A percentile compares a stretch with the other conserved stretches of the same genome.
phyloP scores from a whole-genome alignment of 2,113 vertebrate species.

The Chaetodon trifascialis region DNA sequence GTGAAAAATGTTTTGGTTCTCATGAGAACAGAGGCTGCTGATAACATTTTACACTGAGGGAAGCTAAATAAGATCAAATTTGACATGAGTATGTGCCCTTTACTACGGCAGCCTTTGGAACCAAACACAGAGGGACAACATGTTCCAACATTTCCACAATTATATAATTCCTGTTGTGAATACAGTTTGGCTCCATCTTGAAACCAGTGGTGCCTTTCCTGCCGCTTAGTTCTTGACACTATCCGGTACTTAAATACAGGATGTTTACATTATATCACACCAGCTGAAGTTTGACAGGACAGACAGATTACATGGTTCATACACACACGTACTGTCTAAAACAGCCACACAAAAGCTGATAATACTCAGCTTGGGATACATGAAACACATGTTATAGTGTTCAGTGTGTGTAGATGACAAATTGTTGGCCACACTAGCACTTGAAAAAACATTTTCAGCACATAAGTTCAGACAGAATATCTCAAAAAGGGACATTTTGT shows the following conservation, averaged over 20 bases:
- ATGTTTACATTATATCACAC: not conserved
- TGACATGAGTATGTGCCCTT: not conserved
- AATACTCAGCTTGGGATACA: not conserved
- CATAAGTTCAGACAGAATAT: too few species aligned
- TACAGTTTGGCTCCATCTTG: not conserved
- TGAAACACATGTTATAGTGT: not conserved
- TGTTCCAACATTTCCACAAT: slow-evolving; percentile 36
- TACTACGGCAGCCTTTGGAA: slow-evolving; percentile 56
- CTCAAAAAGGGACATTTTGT: too few species aligned
- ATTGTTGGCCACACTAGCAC: not conserved
- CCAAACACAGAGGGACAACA: slow-evolving; percentile 42
- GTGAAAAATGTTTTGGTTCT: slow-evolving; percentile 2
- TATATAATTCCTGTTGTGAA: slow-evolving; percentile 32
- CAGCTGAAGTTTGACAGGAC: not conserved
- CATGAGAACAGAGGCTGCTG: not conserved
- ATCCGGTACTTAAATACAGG: not conserved
- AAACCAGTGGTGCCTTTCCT: slow-evolving; percentile 9
- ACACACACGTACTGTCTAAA: not conserved
- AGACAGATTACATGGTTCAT: not conserved
- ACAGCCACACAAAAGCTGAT: not conserved
- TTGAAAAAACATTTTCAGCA: too few species aligned
- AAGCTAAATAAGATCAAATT: not conserved
- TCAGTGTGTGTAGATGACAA: not conserved
- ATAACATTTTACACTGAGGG: not conserved
- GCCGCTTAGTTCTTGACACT: not conserved